Percentiles rank a stretch among this genome's conserved stretches.
phyloP scores from a whole-genome alignment of 92 coral and sea anemone species.

The Porites evermanni region DNA sequence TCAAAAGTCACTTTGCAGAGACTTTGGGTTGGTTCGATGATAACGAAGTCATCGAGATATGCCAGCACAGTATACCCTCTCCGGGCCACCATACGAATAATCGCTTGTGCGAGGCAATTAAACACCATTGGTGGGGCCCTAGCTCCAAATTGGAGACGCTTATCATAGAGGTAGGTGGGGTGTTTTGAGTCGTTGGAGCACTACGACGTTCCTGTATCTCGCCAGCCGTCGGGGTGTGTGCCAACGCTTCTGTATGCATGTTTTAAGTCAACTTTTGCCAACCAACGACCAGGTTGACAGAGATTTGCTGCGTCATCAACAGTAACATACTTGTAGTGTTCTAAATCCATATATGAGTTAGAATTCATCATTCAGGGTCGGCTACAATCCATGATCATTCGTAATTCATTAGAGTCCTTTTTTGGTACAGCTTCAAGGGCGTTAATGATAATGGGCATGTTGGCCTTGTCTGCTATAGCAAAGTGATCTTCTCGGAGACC shows the following conservation, averaged over 20 bases:
- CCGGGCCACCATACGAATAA: constrained; percentile 17
- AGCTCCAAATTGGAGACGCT: constrained; percentile 6
- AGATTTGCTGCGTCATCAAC: not conserved
- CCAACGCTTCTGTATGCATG: no score
- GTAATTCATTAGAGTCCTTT: constrained; percentile 32
- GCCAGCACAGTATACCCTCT: constrained; percentile 42
- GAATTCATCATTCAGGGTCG: not conserved
- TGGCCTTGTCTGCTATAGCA: not conserved
- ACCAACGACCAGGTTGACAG: constrained; percentile 14
- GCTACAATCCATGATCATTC: constrained; percentile 47
- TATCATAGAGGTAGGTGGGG: constrained; percentile 17
- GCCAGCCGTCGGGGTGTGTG: not conserved
- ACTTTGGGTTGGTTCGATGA: constrained; percentile 30
- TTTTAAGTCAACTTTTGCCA: no score
- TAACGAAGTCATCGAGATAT: not conserved
- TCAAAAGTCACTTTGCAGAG: constrained; percentile 23
- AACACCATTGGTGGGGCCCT: constrained; percentile 26
- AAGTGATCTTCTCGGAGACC: constrained; percentile 28
- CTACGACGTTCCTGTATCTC: constrained; percentile 33
- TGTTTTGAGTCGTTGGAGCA: no score
- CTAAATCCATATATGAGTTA: constrained; percentile 45
- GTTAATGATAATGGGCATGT: constrained; percentile 35
- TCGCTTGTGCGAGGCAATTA: constrained; percentile 23
- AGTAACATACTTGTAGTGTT: not conserved
- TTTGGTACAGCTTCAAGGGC: constrained; percentile 43